phyloP scores from a whole-genome alignment of 2,888 invertebrate genomes.

The Habrosyne pyritoides region DNA sequence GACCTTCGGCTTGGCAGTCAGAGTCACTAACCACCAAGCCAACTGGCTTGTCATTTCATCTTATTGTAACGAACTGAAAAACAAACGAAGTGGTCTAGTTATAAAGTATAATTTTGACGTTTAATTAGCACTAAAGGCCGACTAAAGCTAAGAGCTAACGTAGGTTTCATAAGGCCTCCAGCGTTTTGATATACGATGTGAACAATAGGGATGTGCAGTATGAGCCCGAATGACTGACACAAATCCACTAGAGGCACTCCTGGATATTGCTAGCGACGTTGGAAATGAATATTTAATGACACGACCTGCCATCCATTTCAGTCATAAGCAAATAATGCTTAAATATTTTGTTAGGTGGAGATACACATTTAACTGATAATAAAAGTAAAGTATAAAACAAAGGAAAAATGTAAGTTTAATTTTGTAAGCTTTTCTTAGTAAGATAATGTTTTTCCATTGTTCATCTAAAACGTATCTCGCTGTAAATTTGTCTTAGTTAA shows the following conservation, averaged over 20 bases:
- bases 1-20: too few relatives aligned
- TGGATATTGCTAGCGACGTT: background rate
- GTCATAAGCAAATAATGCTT: background rate
- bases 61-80: too few relatives aligned
- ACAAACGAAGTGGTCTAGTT: too few relatives aligned
- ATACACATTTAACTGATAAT: too few relatives aligned
- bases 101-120: too few relatives aligned
- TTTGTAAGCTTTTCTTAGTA: conserved; percentile 11
- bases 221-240: background rate
- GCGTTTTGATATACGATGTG: background rate
- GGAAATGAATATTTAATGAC: background rate
- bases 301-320: background rate
- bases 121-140: too few relatives aligned
- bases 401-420: conserved; percentile 14
- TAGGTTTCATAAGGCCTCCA: background rate
- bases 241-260: background rate
- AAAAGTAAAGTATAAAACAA: conserved; percentile 8
- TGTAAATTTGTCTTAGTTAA: conserved; percentile 53
- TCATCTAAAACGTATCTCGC: conserved; percentile 34
- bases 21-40: too few relatives aligned
- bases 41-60: too few relatives aligned
- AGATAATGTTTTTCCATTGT: conserved; percentile 25
- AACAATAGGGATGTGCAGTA: background rate
- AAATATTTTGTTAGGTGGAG: too few relatives aligned
- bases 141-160: background rate